Evolutionary conservation across 1,140 invertebrate species (phyloP), one percentile per base, ranked within the genome.

Genomic region (Wasmannia auropunctata): DNA sequence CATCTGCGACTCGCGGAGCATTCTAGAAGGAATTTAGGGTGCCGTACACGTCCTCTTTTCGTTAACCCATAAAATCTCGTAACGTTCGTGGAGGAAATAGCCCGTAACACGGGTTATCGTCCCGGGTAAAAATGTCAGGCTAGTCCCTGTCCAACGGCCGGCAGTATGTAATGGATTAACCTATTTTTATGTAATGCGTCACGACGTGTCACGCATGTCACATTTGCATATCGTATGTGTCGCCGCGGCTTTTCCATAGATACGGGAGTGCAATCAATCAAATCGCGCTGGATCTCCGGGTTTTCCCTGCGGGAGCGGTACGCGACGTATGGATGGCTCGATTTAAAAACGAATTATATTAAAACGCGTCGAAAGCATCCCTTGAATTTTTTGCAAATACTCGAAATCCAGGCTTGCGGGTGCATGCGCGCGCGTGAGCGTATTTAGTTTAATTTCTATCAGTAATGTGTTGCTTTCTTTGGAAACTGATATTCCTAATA

Each of bases 101-200:
- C 63, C 22, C 28, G 49, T 80, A 40, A 69, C 49, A 69, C 3
- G 37, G 28, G 22, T 14, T 28, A 28, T 25, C 67, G 37, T 40
- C 22, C 37, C 7, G 22, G 49, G 19, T 40, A 81, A 54, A 56
- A 81, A 43, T 40, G 37, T 56, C 65, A 56, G 37, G 7, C 37
- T 43, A 40, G 22, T 56, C 19, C 56, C 51, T 58, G 79, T 43
- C 67, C 67, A 43, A 11, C 28, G n/a, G 22, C 62, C 62, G 2
- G 7, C 62, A 28, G 14, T 11, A 40, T 83, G 25, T 83, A 83
- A 83, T 46, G 54, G 79, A 83, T 83, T 74, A 83, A 74, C 79
- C 40, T 58, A 83, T 83, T 60, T 83, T 83, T 83, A 72, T 60
- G 79, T 83, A 72, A 83, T 83, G 37, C 37, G 51, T 83, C 79